These are phyloP conservation scores for Anableps anableps DNA, from an alignment of 2,797 vertebrate species.

Conservation along the genomic window DNA sequence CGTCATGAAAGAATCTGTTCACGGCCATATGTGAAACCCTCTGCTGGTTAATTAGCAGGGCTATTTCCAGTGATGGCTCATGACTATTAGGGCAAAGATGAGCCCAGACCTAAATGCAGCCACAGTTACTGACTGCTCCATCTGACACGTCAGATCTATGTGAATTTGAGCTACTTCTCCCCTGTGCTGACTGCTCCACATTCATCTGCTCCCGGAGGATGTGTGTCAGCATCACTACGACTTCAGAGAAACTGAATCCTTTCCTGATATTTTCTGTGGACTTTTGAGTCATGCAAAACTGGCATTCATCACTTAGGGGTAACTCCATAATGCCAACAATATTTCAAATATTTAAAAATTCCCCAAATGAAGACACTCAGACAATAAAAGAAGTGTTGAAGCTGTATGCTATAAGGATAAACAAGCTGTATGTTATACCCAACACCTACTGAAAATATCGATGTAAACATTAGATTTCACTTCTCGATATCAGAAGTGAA, in stretches of 20 bases:
- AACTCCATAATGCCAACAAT: neutral
- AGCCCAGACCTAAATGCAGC: slow-evolving; percentile 63
- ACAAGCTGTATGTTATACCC: neutral
- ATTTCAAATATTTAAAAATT: neutral
- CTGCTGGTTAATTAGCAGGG: slow-evolving; percentile 54
- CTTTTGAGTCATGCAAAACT: slow-evolving; percentile 30
- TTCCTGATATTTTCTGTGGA: slow-evolving; percentile 15
- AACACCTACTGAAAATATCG: neutral
- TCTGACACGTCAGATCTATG: slow-evolving; percentile 40
- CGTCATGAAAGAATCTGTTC: slow-evolving; percentile 38
- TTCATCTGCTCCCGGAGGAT: slow-evolving; percentile 57
- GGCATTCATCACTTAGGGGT: neutral
- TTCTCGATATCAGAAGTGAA: slow-evolving; percentile 16
- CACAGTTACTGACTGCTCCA: slow-evolving; percentile 53
- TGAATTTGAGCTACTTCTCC: slow-evolving; percentile 72
- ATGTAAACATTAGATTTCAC: neutral
- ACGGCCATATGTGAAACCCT: slow-evolving; percentile 37
- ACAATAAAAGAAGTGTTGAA: neutral
- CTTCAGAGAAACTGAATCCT: slow-evolving; percentile 24
- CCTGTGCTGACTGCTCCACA: slow-evolving; percentile 70
- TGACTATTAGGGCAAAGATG: slow-evolving; percentile 48
- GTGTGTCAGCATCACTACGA: slow-evolving; percentile 36
- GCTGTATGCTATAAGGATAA: neutral
- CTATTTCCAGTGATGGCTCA: slow-evolving; percentile 65
- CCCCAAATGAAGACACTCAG: slow-evolving; percentile 1